Percentiles rank a stretch among this genome's conserved stretches.
Conservation (phyloP, 2,888 invertebrate genomes). For the Epinotia demarniana region DNA sequence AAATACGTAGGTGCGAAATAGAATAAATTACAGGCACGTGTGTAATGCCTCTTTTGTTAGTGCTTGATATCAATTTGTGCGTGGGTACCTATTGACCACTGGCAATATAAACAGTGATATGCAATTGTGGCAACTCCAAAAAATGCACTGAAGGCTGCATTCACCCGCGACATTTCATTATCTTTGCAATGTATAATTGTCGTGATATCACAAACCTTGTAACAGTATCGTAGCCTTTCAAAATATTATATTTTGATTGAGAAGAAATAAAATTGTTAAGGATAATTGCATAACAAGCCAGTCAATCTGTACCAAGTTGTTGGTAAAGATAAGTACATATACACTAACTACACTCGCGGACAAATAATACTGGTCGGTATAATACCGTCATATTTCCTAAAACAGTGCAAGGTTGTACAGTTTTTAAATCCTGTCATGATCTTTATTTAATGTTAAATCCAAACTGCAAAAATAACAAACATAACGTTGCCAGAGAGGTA, state of each 20-base stretch:
- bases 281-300: conserved; percentile 18
- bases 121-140: conserved; percentile 22
- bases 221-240: conserved; percentile 32
- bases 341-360: not conserved
- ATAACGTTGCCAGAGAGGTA: no score
- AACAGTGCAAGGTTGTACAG: no score
- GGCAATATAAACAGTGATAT: conserved; percentile 19
- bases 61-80: not conserved
- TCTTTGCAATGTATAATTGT: conserved; percentile 41
- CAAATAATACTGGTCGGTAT: no score
- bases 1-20: no score
- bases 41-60: not conserved
- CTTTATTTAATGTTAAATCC: no score
- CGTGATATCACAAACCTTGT: conserved; percentile 47
- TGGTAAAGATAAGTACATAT: not conserved
- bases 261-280: not conserved
- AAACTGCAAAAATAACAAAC: no score
- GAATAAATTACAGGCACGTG: no score
- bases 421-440: no score
- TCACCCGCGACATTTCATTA: conserved; percentile 43
- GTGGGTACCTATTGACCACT: not conserved
- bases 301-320: not conserved
- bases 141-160: conserved; percentile 43
- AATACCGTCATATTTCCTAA: no score
- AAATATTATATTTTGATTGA: conserved; percentile 9